phyloP scores from a whole-genome alignment of 2,888 invertebrate species.

The Tenthredo scrophulariae region DNA sequence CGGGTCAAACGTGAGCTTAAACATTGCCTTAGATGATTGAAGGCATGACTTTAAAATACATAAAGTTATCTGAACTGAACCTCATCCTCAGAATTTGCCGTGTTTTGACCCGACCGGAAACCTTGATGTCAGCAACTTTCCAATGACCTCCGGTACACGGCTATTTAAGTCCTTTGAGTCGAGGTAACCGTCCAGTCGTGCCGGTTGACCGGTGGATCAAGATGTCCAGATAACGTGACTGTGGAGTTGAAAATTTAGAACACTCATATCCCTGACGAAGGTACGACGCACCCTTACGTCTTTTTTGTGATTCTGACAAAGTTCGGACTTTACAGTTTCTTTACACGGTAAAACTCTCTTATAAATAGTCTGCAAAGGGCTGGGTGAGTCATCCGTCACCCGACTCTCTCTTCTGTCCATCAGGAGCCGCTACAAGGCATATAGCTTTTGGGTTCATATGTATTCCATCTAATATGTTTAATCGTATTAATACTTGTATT shows the following conservation, averaged over 20 bases:
- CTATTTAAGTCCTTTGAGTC: constrained; percentile 30
- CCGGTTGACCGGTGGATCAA: constrained; percentile 33
- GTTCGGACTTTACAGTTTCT: neutral
- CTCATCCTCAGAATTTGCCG: constrained; percentile 8
- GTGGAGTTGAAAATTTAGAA: neutral
- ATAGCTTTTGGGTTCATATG: neutral
- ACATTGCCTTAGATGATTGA: constrained; percentile 22
- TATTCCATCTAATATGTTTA: neutral
- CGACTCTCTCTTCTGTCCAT: neutral
- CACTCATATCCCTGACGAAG: constrained; percentile 44
- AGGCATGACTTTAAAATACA: neutral
- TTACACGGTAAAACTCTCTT: neutral
- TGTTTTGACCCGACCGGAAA: neutral
- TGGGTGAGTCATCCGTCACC: neutral
- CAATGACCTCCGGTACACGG: constrained; percentile 24
- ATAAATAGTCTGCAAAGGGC: neutral
- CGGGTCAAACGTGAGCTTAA: constrained; percentile 22
- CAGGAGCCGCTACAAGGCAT: neutral
- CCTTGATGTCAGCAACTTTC: constrained; percentile 27
- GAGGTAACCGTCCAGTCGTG: constrained; percentile 1
- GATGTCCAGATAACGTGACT: constrained; percentile 35
- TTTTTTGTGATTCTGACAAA: neutral
- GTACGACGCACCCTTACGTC: constrained; percentile 16
- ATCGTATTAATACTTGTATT: neutral
- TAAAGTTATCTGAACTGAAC: constrained; percentile 5